Evolutionary conservation across 2,888 invertebrate species (phyloP).

Genomic region (Chirona hameri): DNA sequence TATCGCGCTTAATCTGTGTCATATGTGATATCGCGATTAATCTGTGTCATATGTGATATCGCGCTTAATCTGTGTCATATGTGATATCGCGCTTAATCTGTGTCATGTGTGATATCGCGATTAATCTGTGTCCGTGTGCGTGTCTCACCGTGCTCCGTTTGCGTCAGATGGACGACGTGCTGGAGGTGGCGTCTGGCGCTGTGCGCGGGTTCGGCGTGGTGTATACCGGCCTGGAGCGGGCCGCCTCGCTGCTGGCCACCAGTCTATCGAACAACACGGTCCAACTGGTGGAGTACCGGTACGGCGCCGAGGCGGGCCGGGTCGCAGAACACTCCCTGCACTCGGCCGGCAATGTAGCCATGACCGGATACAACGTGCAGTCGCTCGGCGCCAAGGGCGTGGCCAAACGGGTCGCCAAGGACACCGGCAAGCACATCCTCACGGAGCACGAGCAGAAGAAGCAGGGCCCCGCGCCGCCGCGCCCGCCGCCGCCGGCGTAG

Average conservation of each 20-base stretch:
- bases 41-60: no score
- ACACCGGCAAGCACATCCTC: constrained; percentile 53
- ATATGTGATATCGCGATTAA: no score
- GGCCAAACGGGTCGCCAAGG: constrained; percentile 60
- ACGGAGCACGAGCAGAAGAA: constrained; percentile 44
- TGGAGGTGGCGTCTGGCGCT: constrained; percentile 67
- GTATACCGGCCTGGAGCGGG: constrained; percentile 65
- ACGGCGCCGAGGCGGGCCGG: constrained; percentile 63
- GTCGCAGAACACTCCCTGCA: constrained; percentile 63
- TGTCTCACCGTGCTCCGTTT: neutral
- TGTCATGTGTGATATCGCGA: no score
- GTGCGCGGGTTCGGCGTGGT: constrained; percentile 67
- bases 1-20: no score
- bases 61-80: no score
- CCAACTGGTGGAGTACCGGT: constrained; percentile 67
- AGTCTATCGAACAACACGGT: constrained; percentile 68
- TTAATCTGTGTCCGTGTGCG: no score
- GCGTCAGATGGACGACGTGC: constrained; percentile 55
- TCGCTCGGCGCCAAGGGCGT: constrained; percentile 64
- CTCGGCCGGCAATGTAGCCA: constrained; percentile 65
- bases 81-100: no score
- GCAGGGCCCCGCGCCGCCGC: constrained; percentile 44
- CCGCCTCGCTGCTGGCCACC: constrained; percentile 60
- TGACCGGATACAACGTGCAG: constrained; percentile 61
- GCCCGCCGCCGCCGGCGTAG: constrained; percentile 42